Conservation (phyloP, 2,888 invertebrate genomes). For the Papilio gigon region DNA sequence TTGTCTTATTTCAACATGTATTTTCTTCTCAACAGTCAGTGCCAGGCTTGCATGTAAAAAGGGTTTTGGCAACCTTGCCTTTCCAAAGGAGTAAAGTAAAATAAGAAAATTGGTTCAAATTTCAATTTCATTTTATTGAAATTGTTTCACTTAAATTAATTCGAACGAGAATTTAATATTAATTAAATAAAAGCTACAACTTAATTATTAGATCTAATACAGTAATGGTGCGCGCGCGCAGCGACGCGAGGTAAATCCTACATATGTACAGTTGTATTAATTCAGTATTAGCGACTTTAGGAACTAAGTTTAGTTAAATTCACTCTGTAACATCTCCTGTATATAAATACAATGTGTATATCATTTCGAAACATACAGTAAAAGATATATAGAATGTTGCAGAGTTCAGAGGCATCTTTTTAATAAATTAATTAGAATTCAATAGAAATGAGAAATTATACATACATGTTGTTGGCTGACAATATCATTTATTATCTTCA, state of each 20-base stretch:
- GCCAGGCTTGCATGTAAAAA: too few relatives aligned
- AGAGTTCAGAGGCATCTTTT: too few relatives aligned
- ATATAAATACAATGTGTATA: not conserved
- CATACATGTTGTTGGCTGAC: too few relatives aligned
- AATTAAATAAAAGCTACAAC: constrained; percentile 40
- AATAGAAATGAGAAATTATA: too few relatives aligned
- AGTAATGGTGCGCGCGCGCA: not conserved
- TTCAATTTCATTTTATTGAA: constrained; percentile 37
- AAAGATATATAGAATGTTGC: not conserved
- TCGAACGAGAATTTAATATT: constrained; percentile 40
- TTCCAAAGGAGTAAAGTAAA: not conserved
- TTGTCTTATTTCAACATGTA: not conserved
- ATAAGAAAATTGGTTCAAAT: not conserved
- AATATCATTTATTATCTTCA: too few relatives aligned
- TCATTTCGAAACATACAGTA: not conserved
- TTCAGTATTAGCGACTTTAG: not conserved
- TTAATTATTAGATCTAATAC: not conserved
- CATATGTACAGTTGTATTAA: not conserved
- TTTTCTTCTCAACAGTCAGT: too few relatives aligned
- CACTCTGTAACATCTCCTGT: not conserved
- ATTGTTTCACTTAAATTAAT: constrained; percentile 31
- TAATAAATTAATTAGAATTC: too few relatives aligned
- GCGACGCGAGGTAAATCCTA: not conserved
- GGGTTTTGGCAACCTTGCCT: too few relatives aligned
- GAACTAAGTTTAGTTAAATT: not conserved